Percentiles rank a stretch among this genome's conserved stretches.
phyloP scores from a whole-genome alignment of 2,888 invertebrate species.

The Drosophila formosana region DNA sequence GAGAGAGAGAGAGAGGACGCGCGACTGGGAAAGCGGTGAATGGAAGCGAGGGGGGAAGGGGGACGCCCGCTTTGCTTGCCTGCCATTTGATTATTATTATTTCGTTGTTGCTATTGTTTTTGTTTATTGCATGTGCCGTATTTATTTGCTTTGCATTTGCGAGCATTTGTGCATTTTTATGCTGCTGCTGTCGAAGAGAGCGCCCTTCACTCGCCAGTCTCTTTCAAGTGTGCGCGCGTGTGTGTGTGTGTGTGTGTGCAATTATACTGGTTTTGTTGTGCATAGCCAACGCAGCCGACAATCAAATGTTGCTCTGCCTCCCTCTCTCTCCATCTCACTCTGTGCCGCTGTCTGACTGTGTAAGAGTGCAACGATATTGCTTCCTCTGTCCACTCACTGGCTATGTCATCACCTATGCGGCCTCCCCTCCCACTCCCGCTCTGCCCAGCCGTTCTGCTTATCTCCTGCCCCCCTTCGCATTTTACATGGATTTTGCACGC shows the following conservation, averaged over 20 bases:
- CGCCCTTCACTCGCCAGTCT: constrained; percentile 67
- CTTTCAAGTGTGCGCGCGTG: constrained; percentile 26
- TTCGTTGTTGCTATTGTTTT: constrained; percentile 18
- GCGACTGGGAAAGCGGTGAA: no score
- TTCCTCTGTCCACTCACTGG: constrained; percentile 43
- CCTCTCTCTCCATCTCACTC: background rate
- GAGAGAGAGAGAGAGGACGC: constrained; percentile 3
- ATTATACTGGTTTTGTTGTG: constrained; percentile 78
- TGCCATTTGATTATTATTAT: constrained; percentile 58
- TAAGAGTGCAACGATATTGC: constrained; percentile 60
- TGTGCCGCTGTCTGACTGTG: constrained; percentile 30
- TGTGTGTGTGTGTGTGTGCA: constrained; percentile 61
- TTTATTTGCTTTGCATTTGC: constrained; percentile 5
- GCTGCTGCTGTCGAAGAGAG: constrained; percentile 49
- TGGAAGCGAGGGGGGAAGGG: background rate
- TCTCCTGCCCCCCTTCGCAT: constrained; percentile 29
- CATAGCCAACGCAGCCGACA: constrained; percentile 66
- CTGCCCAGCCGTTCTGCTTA: background rate
- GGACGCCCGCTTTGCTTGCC: constrained; percentile 41
- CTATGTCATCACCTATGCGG: constrained; percentile 58
- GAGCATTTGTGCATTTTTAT: constrained; percentile 33
- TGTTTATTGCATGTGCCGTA: constrained; percentile 8
- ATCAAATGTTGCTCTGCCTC: constrained; percentile 65
- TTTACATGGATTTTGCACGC: constrained; percentile 70
- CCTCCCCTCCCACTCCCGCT: constrained; percentile 10